phyloP scores from a whole-genome alignment of 2,888 invertebrate genomes.

The Agelastica alni region DNA sequence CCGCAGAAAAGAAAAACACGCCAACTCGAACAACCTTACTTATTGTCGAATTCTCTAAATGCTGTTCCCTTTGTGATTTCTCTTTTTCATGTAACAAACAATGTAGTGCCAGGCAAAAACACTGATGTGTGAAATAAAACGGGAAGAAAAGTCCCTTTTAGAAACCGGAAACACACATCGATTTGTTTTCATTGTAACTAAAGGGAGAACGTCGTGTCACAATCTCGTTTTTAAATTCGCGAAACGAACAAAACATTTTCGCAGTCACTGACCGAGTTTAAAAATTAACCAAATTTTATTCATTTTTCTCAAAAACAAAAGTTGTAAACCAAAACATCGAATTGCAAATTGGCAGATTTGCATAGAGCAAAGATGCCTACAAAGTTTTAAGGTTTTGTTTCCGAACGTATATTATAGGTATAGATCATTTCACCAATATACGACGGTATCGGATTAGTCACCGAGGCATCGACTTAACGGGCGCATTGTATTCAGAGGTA shows the following conservation, averaged over 20 bases:
- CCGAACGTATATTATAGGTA: too few species aligned
- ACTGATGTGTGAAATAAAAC: slow-evolving; percentile 7
- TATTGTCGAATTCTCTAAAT: slow-evolving; percentile 9
- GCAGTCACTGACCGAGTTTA: slow-evolving; percentile 4
- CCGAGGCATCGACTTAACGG: too few species aligned
- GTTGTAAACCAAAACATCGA: too few species aligned
- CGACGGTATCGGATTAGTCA: too few species aligned
- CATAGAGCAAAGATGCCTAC: too few species aligned
- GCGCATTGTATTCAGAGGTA: too few species aligned
- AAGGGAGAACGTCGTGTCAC: background rate
- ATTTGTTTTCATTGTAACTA: slow-evolving; percentile 6
- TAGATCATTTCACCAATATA: too few species aligned
- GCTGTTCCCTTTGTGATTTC: background rate
- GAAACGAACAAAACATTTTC: slow-evolving; percentile 2
- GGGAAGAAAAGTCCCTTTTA: background rate
- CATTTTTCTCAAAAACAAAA: slow-evolving; percentile 1
- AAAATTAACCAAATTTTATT: slow-evolving; percentile 1
- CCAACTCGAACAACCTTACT: slow-evolving; percentile 1
- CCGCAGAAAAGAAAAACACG: slow-evolving; percentile 1
- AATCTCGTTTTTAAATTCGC: slow-evolving; percentile 1
- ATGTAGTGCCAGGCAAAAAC: background rate
- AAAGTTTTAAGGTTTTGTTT: too few species aligned
- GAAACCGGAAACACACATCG: slow-evolving; percentile 5
- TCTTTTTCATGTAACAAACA: background rate
- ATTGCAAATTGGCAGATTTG: too few species aligned